Evolutionary conservation across 2,888 invertebrate genomes (phyloP).

Genomic region (Sinodicranocentrus sp.): DNA sequence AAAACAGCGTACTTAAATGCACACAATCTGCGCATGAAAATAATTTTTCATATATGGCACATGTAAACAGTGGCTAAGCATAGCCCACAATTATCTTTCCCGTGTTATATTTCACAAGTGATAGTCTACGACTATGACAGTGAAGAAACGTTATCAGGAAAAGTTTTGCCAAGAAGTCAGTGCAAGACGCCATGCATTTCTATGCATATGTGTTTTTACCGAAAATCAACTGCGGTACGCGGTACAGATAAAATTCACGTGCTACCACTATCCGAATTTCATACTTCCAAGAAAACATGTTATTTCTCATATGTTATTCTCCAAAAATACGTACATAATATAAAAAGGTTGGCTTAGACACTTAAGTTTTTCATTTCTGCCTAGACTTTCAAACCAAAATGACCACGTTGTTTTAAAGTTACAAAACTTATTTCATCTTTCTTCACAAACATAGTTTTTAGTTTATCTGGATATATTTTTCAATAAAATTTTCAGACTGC

Average conservation of each 20-base stretch:
- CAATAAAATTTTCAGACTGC: too few species aligned
- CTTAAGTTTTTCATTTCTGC: conserved; percentile 55
- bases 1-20: neutral
- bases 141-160: conserved; percentile 7
- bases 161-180: conserved; percentile 45
- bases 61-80: too few species aligned
- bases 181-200: conserved; percentile 11
- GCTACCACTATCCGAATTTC: conserved; percentile 48
- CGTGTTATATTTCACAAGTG: neutral
- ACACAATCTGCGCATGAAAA: conserved; percentile 15
- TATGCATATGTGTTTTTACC: neutral
- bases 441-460: too few species aligned
- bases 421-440: too few species aligned
- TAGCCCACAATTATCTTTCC: too few species aligned
- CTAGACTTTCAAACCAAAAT: conserved; percentile 48
- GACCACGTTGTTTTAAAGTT: too few species aligned
- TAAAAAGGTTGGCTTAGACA: conserved; percentile 64
- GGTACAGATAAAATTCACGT: conserved; percentile 37
- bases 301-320: conserved; percentile 18
- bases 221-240: conserved; percentile 8
- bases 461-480: too few species aligned
- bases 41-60: conserved; percentile 3
- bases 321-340: conserved; percentile 32
- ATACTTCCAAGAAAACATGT: conserved; percentile 52
- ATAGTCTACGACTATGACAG: conserved; percentile 1